These are phyloP conservation scores for Rhagium mordax DNA, from an alignment of 2,888 invertebrate species.

Conservation along the genomic window DNA sequence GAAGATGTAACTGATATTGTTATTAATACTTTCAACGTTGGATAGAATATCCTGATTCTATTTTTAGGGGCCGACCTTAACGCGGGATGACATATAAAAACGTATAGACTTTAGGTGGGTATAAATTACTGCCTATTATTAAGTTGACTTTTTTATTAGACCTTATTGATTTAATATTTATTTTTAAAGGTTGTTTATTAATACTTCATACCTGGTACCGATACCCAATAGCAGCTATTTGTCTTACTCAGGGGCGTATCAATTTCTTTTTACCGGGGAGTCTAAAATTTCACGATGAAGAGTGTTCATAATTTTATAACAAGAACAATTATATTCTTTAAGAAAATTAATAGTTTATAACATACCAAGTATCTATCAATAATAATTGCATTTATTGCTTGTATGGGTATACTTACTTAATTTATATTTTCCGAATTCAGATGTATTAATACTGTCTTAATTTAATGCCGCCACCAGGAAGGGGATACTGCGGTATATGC, in stretches of 20 bases:
- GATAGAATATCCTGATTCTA: not conserved
- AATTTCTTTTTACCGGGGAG: no score
- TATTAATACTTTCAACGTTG: not conserved
- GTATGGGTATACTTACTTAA: not conserved
- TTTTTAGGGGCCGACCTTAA: not conserved
- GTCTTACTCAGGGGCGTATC: not conserved
- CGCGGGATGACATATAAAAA: not conserved
- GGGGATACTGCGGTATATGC: constrained; percentile 88
- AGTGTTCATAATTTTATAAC: no score
- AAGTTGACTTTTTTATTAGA: not conserved
- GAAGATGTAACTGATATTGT: not conserved
- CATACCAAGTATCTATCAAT: no score
- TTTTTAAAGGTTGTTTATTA: not conserved
- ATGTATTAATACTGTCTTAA: constrained; percentile 35
- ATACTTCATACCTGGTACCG: not conserved
- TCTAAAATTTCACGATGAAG: no score
- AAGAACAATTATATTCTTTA: no score
- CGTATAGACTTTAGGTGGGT: not conserved
- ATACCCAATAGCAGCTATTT: not conserved
- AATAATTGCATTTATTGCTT: no score
- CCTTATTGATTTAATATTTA: not conserved
- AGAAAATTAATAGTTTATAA: no score
- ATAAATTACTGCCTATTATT: not conserved
- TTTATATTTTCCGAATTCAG: constrained; percentile 7
- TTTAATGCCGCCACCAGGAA: constrained; percentile 73